These are phyloP conservation scores for Beris morrisii DNA, from an alignment of 2,888 invertebrate species.

Conservation along the genomic window DNA sequence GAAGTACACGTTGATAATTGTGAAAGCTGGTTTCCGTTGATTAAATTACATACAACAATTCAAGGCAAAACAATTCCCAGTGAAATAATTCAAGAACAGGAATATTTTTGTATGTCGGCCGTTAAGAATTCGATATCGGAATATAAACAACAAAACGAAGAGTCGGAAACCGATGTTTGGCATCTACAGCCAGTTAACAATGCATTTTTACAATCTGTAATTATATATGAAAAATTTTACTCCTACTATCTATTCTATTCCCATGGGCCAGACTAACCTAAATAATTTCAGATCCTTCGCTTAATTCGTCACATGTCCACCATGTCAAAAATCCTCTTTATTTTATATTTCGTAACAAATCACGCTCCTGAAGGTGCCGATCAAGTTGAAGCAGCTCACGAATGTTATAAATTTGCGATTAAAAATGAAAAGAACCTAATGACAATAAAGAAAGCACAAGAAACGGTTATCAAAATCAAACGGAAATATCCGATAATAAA, in stretches of 20 bases:
- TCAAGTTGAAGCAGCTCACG: conserved; percentile 54
- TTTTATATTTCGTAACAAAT: conserved; percentile 53
- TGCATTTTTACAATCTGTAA: conserved; percentile 54
- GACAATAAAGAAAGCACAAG: conserved; percentile 42
- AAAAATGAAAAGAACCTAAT: conserved; percentile 45
- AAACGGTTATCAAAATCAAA: conserved; percentile 51
- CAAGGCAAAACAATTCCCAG: conserved; percentile 44
- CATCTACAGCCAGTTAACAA: conserved; percentile 55
- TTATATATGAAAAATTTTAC: conserved; percentile 12
- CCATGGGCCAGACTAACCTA: background rate
- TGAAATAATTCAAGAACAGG: conserved; percentile 49
- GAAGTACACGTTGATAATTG: conserved; percentile 55
- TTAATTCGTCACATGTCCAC: conserved; percentile 49
- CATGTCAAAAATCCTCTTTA: conserved; percentile 49
- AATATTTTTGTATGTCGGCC: conserved; percentile 54
- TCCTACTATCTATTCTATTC: background rate
- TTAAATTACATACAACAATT: conserved; percentile 50
- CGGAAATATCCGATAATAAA: conserved; percentile 54
- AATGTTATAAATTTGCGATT: conserved; percentile 53
- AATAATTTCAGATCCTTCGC: conserved; percentile 47
- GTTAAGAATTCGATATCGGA: conserved; percentile 54
- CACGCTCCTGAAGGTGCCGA: conserved; percentile 55
- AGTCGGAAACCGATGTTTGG: conserved; percentile 47
- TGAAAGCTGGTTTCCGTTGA: conserved; percentile 55
- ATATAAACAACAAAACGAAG: conserved; percentile 49